These are phyloP conservation scores for Aphrocallistes beatrix DNA, from an alignment of 37 sponge, comb jelly and placozoan genomes.

Conservation along the genomic window DNA sequence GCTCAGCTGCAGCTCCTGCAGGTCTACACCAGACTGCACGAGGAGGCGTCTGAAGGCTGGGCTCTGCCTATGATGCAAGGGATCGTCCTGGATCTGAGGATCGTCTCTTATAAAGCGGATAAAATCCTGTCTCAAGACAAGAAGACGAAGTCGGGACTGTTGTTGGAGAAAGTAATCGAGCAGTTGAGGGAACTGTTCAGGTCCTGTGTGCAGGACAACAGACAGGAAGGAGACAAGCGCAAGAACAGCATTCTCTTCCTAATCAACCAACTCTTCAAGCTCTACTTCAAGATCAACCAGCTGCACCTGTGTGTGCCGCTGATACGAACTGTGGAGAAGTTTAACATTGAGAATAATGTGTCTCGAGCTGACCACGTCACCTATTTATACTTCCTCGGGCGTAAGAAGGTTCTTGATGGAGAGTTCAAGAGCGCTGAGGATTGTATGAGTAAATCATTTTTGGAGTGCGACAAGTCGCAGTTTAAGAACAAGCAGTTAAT, in stretches of 20 bases:
- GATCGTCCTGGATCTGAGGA: not conserved
- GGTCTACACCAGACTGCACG: not conserved
- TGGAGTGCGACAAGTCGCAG: not conserved
- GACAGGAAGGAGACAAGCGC: not conserved
- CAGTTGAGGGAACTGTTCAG: constrained; percentile 5
- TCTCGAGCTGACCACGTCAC: constrained; percentile 64
- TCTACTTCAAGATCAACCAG: constrained; percentile 89
- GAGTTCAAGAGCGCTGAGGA: constrained; percentile 47
- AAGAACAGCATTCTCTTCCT: constrained; percentile 72
- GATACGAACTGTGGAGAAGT: constrained; percentile 74
- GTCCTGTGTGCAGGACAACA: not conserved
- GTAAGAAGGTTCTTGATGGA: constrained; percentile 89
- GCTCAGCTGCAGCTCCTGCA: not conserved
- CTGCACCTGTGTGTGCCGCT: constrained; percentile 84
- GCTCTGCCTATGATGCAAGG: not conserved
- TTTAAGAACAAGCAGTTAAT: constrained; percentile 35
- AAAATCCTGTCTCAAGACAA: not conserved
- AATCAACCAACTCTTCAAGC: constrained; percentile 87
- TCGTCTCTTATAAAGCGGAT: not conserved
- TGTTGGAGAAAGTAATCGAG: constrained; percentile 1
- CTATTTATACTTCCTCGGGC: constrained; percentile 86
- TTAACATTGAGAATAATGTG: constrained; percentile 62
- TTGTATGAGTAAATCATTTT: not conserved
- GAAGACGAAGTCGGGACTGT: not conserved
- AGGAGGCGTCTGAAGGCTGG: not conserved